A percentile compares a stretch with the other conserved stretches of the same genome.
Evolutionary conservation across 1,140 invertebrate genomes (phyloP).

Genomic region (Tetramorium simillimum): DNA sequence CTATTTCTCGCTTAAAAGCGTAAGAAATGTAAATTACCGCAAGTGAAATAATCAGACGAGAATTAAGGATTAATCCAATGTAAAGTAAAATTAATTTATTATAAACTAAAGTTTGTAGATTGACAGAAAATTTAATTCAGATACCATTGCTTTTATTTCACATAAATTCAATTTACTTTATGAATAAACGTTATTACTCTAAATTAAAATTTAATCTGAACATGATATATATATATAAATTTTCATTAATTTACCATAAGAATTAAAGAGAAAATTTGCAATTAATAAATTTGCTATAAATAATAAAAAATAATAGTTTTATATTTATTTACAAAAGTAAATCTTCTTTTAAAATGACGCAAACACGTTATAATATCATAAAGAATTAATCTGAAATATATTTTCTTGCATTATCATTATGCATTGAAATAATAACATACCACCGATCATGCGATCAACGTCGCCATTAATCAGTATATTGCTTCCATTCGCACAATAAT

Average conservation of each 20-base stretch:
- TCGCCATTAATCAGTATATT: slow-evolving; percentile 42
- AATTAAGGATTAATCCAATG: slow-evolving; percentile 12
- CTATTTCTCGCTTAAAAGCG: neutral
- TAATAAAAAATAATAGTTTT: slow-evolving; percentile 11
- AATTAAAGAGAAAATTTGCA: slow-evolving; percentile 2
- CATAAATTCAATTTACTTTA: slow-evolving; percentile 21
- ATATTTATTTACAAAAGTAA: neutral
- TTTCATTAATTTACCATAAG: slow-evolving; percentile 31
- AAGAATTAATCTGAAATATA: slow-evolving; percentile 22
- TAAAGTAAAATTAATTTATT: slow-evolving; percentile 9
- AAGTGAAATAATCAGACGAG: neutral
- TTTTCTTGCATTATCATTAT: slow-evolving; percentile 43
- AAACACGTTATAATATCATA: neutral
- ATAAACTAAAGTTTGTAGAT: neutral
- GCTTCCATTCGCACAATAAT: slow-evolving; percentile 46
- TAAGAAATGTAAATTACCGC: neutral
- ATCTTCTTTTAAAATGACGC: neutral
- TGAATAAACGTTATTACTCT: neutral
- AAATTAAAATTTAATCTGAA: slow-evolving; percentile 44
- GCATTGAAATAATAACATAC: slow-evolving; percentile 43
- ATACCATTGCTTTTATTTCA: slow-evolving; percentile 17
- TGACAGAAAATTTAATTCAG: slow-evolving; percentile 33
- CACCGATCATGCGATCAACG: neutral
- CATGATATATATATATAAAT: neutral
- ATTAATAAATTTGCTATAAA: neutral